These are phyloP conservation scores for Canis aureus DNA, from an alignment of 2,113 vertebrate genomes.

Conservation along the genomic window DNA sequence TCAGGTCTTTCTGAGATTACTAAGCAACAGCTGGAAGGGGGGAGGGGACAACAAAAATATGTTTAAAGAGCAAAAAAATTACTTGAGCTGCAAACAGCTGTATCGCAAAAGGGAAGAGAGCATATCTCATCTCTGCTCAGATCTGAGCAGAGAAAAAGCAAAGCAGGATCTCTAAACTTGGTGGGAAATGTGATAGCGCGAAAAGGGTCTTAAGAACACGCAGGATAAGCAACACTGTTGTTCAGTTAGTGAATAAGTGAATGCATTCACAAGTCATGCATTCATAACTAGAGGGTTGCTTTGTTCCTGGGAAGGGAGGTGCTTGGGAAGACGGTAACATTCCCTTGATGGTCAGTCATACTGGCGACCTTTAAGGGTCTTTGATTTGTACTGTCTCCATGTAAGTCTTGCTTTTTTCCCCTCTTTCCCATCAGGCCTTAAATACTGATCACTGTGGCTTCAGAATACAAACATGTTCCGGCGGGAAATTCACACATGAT, in stretches of 20 bases:
- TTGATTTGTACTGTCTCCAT: background rate
- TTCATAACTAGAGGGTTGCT: background rate
- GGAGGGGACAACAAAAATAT: background rate
- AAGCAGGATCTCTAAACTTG: background rate
- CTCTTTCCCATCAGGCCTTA: background rate
- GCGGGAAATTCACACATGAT: background rate
- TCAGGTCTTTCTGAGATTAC: slow-evolving; percentile 51
- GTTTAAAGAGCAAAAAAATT: slow-evolving; percentile 27
- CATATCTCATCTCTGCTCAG: background rate
- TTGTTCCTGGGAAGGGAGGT: background rate
- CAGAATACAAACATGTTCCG: background rate
- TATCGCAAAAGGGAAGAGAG: background rate
- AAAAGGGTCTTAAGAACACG: slow-evolving; percentile 36
- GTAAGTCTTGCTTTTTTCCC: background rate
- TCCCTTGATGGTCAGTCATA: background rate
- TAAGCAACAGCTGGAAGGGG: slow-evolving; percentile 37
- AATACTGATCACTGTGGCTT: background rate
- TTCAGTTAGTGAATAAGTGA: background rate
- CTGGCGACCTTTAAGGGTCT: background rate
- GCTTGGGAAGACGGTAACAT: background rate
- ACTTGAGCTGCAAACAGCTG: slow-evolving; percentile 50
- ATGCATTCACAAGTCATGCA: background rate
- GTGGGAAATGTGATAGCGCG: background rate
- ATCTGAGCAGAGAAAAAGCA: background rate
- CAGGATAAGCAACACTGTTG: background rate